phyloP scores from a whole-genome alignment of 2,797 vertebrate genomes.

The Ceryle rudis region DNA sequence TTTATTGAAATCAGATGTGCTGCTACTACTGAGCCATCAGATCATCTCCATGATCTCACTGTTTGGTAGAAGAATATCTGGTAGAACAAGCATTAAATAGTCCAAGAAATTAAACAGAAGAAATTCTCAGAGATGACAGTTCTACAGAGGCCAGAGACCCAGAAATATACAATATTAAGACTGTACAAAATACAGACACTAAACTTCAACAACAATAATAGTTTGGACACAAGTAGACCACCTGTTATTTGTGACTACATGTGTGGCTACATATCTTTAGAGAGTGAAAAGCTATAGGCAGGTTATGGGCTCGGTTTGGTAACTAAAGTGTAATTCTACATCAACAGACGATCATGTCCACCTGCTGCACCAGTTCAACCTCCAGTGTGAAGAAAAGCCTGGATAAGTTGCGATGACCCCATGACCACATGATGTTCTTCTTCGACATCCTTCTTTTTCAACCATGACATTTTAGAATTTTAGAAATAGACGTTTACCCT shows the following conservation, averaged over 20 bases:
- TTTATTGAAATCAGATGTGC: background rate
- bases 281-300: background rate
- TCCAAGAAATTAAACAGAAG: background rate
- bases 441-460: background rate
- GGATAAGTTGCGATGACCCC: background rate
- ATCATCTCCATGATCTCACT: background rate
- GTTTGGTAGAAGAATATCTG: background rate
- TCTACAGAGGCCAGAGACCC: background rate
- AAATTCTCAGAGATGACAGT: background rate
- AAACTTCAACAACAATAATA: background rate
- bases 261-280: background rate
- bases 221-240: background rate
- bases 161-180: background rate
- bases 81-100: background rate
- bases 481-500: background rate
- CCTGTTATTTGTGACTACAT: background rate
- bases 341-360: background rate
- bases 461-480: rapidly evolving
- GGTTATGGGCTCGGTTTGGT: background rate
- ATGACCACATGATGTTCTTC: background rate
- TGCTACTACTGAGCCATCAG: background rate
- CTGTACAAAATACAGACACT: background rate
- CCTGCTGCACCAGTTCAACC: background rate
- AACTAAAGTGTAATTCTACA: background rate
- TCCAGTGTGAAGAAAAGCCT: background rate